Conservation (phyloP, 2,888 invertebrate genomes). For the Sphaeridia pumilis region DNA sequence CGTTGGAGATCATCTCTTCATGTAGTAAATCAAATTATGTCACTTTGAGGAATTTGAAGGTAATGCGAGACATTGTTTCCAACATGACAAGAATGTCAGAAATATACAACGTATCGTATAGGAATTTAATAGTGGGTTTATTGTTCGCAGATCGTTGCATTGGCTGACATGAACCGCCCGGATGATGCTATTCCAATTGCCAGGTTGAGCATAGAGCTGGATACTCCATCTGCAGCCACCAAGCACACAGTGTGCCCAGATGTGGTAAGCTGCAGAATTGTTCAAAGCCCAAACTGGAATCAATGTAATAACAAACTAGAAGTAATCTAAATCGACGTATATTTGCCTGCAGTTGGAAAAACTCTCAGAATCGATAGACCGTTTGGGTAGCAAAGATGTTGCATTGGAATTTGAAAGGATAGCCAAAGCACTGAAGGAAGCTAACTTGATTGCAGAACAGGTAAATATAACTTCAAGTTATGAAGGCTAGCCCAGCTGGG, state of each 20-base stretch:
- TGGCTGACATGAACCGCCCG: conserved; percentile 50
- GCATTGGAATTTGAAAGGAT: conserved; percentile 48
- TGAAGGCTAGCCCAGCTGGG: too few species aligned
- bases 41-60: conserved; percentile 57
- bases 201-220: conserved; percentile 47
- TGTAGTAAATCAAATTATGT: conserved; percentile 51
- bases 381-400: conserved; percentile 45
- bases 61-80: conserved; percentile 36
- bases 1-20: conserved; percentile 53
- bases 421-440: conserved; percentile 46
- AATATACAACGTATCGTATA: conserved; percentile 1
- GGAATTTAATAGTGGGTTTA: conserved; percentile 1
- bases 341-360: conserved; percentile 44
- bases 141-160: conserved; percentile 44
- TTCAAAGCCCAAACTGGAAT: not conserved
- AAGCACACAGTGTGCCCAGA: conserved; percentile 54
- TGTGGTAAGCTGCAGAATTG: conserved; percentile 43
- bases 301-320: too few species aligned
- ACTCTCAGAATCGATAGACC: conserved; percentile 44
- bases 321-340: too few species aligned
- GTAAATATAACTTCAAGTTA: too few species aligned
- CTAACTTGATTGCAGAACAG: conserved; percentile 45
- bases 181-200: conserved; percentile 54
- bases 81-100: not conserved
- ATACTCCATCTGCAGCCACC: conserved; percentile 42